Evolutionary conservation across 1,140 invertebrate species (phyloP).

Genomic region (Batillaria attramentaria): DNA sequence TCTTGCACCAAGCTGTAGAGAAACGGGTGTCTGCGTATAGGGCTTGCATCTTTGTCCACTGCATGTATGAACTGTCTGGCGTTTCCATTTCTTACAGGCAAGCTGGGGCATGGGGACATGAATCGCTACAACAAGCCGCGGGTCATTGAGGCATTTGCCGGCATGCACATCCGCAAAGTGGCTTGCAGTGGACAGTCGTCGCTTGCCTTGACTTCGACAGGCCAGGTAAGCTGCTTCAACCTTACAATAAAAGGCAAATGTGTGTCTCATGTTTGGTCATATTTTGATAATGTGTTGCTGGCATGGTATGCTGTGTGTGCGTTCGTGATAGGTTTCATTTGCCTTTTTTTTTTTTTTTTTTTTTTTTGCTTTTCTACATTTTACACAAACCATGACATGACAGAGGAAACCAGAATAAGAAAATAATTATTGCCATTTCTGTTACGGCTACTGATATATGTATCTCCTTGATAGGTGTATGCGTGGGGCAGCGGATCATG

Average conservation of each 20-base stretch:
- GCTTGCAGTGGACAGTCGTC: slow-evolving; percentile 97
- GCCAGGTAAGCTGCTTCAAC: slow-evolving; percentile 84
- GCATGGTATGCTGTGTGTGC: not conserved
- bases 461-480: slow-evolving; percentile 73
- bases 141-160: slow-evolving; percentile 91
- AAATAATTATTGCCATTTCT: too few species aligned
- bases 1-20: too few species aligned
- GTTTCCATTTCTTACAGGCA: too few species aligned
- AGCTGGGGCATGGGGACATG: slow-evolving; percentile 70
- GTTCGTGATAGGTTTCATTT: not conserved
- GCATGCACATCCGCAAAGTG: slow-evolving; percentile 91
- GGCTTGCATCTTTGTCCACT: too few species aligned
- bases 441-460: too few species aligned
- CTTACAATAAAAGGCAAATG: too few species aligned
- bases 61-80: too few species aligned
- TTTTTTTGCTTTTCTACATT: too few species aligned
- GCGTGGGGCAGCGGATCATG: slow-evolving; percentile 79
- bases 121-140: slow-evolving; percentile 78
- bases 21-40: too few species aligned
- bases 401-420: too few species aligned
- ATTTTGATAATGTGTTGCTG: not conserved
- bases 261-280: too few species aligned
- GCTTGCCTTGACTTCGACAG: slow-evolving; percentile 90
- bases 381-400: too few species aligned
- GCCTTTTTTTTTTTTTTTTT: not conserved